Percentiles rank a stretch among this genome's conserved stretches.
These are phyloP conservation scores for Nyctalus aviator DNA, from an alignment of 2,797 vertebrate genomes.

Conservation along the genomic window DNA sequence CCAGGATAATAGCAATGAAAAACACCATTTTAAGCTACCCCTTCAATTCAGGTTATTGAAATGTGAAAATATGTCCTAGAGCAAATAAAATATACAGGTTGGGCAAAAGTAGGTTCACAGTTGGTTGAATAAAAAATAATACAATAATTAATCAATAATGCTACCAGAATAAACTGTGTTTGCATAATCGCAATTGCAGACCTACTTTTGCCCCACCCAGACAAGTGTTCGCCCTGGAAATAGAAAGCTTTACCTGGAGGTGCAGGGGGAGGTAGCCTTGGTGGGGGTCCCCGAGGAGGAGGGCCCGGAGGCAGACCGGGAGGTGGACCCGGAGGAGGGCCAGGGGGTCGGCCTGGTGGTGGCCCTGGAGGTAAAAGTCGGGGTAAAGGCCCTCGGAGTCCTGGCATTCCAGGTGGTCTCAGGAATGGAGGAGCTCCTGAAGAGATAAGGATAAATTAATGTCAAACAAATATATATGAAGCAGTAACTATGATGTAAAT, in stretches of 20 bases:
- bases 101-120: neutral
- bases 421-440: conserved; percentile 97
- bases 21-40: neutral
- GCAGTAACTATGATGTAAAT: neutral
- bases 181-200: neutral
- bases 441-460: conserved; percentile 31
- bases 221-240: neutral
- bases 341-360: conserved; percentile 93
- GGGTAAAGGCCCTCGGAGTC: conserved; percentile 94
- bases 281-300: conserved; percentile 96
- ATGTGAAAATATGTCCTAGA: neutral
- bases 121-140: neutral
- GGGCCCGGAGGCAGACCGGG: conserved; percentile 97
- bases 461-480: conserved; percentile 19
- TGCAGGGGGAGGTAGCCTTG: conserved; percentile 95
- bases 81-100: neutral
- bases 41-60: neutral
- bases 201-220: neutral
- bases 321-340: conserved; percentile 96
- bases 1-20: neutral
- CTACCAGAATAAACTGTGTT: neutral
- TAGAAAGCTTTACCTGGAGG: conserved; percentile 92
- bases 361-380: conserved; percentile 96
- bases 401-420: conserved; percentile 95
- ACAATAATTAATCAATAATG: neutral